These are phyloP conservation scores for Acronicta aceris DNA, from an alignment of 2,888 invertebrate genomes.

Conservation along the genomic window DNA sequence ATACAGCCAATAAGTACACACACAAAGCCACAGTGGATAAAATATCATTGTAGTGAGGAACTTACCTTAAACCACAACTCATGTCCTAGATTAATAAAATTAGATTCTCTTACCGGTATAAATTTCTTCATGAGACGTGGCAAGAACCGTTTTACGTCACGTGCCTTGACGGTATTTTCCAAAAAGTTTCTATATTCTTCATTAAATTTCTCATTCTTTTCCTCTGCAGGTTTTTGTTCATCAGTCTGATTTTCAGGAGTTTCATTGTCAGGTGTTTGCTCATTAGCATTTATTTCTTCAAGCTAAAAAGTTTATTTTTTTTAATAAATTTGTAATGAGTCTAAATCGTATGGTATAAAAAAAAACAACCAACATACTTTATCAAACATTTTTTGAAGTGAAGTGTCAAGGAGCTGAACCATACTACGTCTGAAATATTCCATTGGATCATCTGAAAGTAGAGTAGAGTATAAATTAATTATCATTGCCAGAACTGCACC, in stretches of 20 bases:
- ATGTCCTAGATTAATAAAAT: neutral
- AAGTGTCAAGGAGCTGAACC: slow-evolving; percentile 44
- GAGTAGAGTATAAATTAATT: neutral
- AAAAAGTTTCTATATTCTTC: slow-evolving; percentile 28
- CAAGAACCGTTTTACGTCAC: slow-evolving; percentile 48
- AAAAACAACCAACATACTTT: slow-evolving; percentile 61
- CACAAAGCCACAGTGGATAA: too few relatives aligned
- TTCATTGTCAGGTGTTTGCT: neutral
- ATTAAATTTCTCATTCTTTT: neutral
- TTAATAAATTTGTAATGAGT: neutral
- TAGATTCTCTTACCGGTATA: slow-evolving; percentile 64
- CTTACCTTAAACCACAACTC: neutral
- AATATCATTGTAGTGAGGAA: too few relatives aligned
- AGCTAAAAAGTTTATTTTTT: slow-evolving; percentile 29
- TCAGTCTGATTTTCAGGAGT: slow-evolving; percentile 1
- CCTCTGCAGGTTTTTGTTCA: neutral
- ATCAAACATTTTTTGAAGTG: slow-evolving; percentile 59
- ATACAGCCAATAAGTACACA: too few relatives aligned
- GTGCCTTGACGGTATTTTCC: slow-evolving; percentile 18
- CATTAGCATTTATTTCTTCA: slow-evolving; percentile 33
- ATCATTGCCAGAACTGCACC: too few relatives aligned
- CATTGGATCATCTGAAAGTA: slow-evolving; percentile 58
- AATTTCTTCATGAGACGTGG: slow-evolving; percentile 64
- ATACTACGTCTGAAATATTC: slow-evolving; percentile 62
- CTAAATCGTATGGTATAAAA: neutral